phyloP scores from a whole-genome alignment of 2,888 invertebrate species.

The Idaea aversata region DNA sequence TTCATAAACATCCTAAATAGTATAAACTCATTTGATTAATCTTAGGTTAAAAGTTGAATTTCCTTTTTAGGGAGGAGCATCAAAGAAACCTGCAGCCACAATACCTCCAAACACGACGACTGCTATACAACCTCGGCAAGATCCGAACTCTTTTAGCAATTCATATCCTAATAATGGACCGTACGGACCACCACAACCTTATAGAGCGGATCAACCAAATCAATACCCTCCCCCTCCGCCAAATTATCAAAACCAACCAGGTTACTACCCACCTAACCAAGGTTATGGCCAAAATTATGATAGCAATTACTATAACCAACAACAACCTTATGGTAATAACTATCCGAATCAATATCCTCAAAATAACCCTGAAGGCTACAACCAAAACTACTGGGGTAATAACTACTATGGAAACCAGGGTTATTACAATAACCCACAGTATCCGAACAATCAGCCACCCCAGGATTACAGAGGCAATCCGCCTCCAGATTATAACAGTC shows the following conservation, averaged over 20 bases:
- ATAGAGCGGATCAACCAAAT: constrained; percentile 54
- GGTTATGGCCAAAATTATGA: constrained; percentile 68
- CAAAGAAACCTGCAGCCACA: constrained; percentile 76
- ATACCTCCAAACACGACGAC: constrained; percentile 70
- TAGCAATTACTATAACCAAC: constrained; percentile 66
- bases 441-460: constrained; percentile 57
- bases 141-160: constrained; percentile 49
- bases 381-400: constrained; percentile 69
- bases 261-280: constrained; percentile 76
- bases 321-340: constrained; percentile 57
- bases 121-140: constrained; percentile 41
- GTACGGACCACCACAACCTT: constrained; percentile 50
- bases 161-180: constrained; percentile 59
- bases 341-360: constrained; percentile 71
- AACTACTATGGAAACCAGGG: constrained; percentile 64
- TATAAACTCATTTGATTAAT: neutral
- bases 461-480: constrained; percentile 54
- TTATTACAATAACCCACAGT: constrained; percentile 69
- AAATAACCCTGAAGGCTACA: constrained; percentile 58
- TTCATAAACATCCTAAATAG: no score
- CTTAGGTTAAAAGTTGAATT: neutral
- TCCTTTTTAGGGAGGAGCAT: constrained; percentile 58
- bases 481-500: constrained; percentile 48
- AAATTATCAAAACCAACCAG: constrained; percentile 62
- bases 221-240: constrained; percentile 67